Base-by-base conservation (phyloP, 1,140 invertebrate species). In the Cydia amplana region DNA sequence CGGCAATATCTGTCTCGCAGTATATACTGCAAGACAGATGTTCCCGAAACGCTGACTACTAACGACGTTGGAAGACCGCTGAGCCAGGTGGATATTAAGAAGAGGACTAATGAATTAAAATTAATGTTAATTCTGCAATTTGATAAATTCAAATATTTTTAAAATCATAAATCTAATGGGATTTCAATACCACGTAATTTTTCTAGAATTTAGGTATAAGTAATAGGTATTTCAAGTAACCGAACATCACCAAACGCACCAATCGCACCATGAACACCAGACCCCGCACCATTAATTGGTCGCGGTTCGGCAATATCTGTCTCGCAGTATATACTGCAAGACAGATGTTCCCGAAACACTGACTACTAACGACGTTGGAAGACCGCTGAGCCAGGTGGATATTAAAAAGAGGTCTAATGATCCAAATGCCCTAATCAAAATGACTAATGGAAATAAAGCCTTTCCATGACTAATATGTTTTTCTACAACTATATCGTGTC, bases 171-270 rank as follows among this genome's bases (percentile, higher is more conserved):
- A n/a, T n/a, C n/a, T n/a, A n/a, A n/a, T n/a, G n/a, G n/a, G n/a
- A n/a, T n/a, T n/a, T n/a, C n/a, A n/a, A n/a, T n/a, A n/a, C n/a
- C n/a, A n/a, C n/a, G n/a, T n/a, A n/a, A n/a, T n/a, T 46, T 46
- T 51, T n/a, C 49, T 51, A 51, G 16, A 49, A 49, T 51, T 51
- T 51, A 51, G 49, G n/a, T n/a, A n/a, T n/a, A n/a, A n/a, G n/a
- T n/a, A n/a, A n/a, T n/a, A n/a, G n/a, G n/a, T 51, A 51, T n/a
- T 51, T 51, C 49, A 51, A 51, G 49, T 18, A 18, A 51, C n/a
- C 14, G 3, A 16, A 14, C 43, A 40, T 10, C 43, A 10, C 4
- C 43, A 46, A 46, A 16, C 0, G 36, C 36, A 40, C n/a, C n/a
- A n/a, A n/a, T n/a, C n/a, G n/a, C n/a, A n/a, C n/a, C n/a, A n/a